Conservation (phyloP, 2,113 vertebrate genomes). For the Pomatostomus ruficeps region DNA sequence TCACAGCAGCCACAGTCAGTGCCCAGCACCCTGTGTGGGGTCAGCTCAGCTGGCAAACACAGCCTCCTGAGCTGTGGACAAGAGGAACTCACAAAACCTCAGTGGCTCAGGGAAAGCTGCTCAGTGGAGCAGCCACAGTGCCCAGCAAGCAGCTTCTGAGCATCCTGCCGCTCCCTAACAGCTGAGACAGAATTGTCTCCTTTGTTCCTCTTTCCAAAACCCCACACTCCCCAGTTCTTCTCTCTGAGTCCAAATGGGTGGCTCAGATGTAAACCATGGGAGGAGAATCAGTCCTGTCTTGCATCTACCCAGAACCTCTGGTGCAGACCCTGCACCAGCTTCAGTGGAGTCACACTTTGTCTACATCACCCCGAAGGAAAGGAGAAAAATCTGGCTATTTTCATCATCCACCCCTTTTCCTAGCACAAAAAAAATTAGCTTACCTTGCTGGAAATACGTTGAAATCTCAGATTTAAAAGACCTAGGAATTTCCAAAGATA, state of each 20-base stretch:
- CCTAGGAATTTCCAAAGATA: neutral
- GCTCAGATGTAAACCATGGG: neutral
- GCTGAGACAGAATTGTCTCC: neutral
- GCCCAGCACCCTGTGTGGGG: neutral
- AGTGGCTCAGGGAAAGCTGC: neutral
- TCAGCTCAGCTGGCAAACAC: neutral
- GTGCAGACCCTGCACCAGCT: neutral
- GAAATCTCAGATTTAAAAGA: neutral
- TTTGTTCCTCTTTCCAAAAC: neutral
- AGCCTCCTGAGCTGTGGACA: neutral
- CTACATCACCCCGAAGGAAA: neutral
- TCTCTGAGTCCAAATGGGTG: neutral
- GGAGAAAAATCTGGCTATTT: neutral
- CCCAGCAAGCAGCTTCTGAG: neutral
- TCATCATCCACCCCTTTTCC: neutral
- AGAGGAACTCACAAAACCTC: neutral
- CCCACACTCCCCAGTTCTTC: neutral
- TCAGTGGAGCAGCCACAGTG: neutral
- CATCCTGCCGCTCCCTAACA: fast-evolving
- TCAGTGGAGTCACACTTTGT: neutral
- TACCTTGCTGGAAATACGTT: neutral
- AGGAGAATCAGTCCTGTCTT: neutral
- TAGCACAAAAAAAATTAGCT: neutral
- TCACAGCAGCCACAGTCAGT: neutral
- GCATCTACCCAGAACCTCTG: neutral